A percentile compares a stretch with the other conserved stretches of the same genome.
Evolutionary conservation across 2,113 vertebrate species (phyloP).

Genomic region (Thermophis baileyi): DNA sequence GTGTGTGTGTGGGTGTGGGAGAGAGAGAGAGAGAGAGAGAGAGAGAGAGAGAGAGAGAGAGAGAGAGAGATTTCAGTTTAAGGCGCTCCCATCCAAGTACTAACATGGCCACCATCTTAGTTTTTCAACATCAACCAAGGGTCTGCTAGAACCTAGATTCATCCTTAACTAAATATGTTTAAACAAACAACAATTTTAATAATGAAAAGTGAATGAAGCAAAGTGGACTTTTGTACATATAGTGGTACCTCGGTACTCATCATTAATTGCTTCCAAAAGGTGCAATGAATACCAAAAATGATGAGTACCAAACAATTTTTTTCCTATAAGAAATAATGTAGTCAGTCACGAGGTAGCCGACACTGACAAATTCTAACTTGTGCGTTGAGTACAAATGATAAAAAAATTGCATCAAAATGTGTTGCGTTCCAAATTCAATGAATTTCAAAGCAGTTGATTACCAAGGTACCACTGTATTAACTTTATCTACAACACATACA

Average conservation of each 20-base stretch:
- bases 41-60: not conserved
- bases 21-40: too few relatives aligned
- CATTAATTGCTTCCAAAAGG: not conserved
- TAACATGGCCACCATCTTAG: not conserved
- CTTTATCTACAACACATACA: not conserved
- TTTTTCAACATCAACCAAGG: not conserved
- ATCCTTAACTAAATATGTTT: not conserved
- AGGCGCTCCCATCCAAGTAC: not conserved
- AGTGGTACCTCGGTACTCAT: not conserved
- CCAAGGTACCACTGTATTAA: not conserved
- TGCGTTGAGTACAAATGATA: not conserved
- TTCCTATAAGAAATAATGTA: not conserved
- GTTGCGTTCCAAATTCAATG: not conserved
- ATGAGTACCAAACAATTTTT: not conserved
- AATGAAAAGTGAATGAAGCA: not conserved
- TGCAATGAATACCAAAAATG: not conserved
- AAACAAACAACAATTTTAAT: not conserved
- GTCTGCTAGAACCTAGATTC: not conserved
- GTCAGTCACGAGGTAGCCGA: not conserved
- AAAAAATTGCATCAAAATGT: not conserved
- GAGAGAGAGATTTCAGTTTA: not conserved
- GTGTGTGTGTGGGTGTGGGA: not conserved
- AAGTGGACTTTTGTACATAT: not conserved
- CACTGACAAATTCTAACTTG: not conserved
- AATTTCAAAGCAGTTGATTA: not conserved